Evolutionary conservation across 2,797 vertebrate genomes (phyloP).

Genomic region (Jordanella pulchra): DNA sequence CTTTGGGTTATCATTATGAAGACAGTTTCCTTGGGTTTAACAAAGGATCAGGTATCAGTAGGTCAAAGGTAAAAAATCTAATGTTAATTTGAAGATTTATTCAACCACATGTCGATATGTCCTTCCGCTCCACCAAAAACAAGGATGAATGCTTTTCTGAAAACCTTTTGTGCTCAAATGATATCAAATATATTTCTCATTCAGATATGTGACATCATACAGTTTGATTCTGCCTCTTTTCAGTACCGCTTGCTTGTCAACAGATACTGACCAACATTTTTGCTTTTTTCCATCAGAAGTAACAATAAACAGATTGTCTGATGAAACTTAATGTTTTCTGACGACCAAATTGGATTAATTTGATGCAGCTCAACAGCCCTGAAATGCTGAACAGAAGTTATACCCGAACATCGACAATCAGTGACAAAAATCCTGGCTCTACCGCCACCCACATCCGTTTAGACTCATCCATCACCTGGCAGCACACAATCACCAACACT

Average conservation of each 20-base stretch:
- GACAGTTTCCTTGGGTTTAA: background rate
- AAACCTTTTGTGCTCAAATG: background rate
- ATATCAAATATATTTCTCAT: background rate
- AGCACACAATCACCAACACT: conserved; percentile 20
- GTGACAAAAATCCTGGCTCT: background rate
- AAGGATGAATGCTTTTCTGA: background rate
- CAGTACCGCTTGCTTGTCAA: background rate
- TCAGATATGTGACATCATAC: background rate
- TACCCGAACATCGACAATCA: background rate
- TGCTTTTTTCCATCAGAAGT: background rate
- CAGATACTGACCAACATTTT: background rate
- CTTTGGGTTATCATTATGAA: background rate
- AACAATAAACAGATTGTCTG: background rate
- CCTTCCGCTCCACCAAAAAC: background rate
- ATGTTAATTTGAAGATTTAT: background rate
- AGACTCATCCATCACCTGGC: conserved; percentile 24
- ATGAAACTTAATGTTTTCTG: background rate
- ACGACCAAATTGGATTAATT: background rate
- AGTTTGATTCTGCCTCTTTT: background rate
- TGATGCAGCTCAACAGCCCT: background rate
- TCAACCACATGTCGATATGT: background rate
- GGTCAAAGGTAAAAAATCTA: background rate
- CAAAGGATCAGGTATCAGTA: background rate
- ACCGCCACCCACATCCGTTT: background rate
- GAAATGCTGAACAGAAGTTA: background rate